Conservation (phyloP, 2,888 invertebrate genomes). For the Dione vanillae region DNA sequence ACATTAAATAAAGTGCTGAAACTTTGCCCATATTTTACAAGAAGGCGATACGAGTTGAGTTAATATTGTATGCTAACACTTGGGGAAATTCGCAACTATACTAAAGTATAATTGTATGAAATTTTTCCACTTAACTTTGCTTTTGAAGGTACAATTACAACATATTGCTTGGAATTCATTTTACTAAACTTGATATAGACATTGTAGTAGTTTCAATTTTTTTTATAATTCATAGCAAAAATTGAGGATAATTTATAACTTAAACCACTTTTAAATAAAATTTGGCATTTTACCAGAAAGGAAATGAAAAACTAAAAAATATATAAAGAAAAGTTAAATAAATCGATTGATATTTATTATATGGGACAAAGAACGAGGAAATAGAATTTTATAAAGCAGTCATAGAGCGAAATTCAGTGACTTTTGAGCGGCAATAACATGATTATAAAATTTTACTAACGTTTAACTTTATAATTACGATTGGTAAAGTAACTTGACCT, state of each 20-base stretch:
- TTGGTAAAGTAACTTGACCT: slow-evolving; percentile 32
- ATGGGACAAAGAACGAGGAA: neutral
- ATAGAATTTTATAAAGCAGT: slow-evolving; percentile 17
- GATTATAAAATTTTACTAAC: slow-evolving; percentile 14
- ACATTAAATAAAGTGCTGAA: slow-evolving; percentile 32
- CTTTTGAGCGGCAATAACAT: slow-evolving; percentile 1
- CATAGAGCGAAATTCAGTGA: slow-evolving; percentile 1
- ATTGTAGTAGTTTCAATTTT: neutral
- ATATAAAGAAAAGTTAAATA: neutral
- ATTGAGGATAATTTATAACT: neutral
- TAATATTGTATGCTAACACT: slow-evolving; percentile 27
- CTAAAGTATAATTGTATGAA: slow-evolving; percentile 14
- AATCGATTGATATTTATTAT: neutral
- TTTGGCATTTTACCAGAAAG: neutral
- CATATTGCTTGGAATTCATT: neutral
- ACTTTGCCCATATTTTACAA: slow-evolving; percentile 36
- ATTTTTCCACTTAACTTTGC: neutral
- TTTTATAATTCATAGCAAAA: neutral
- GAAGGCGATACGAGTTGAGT: slow-evolving; percentile 19
- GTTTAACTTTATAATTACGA: slow-evolving; percentile 36
- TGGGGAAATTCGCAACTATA: slow-evolving; percentile 25
- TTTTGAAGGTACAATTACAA: neutral
- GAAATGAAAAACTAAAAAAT: too few species aligned
- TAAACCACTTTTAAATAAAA: neutral
- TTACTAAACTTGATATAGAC: neutral